A percentile compares a stretch with the other conserved stretches of the same genome.
Evolutionary conservation across 37 sponge, comb jelly and placozoan genomes (phyloP).

Genomic region (Amphimedon queenslandica): DNA sequence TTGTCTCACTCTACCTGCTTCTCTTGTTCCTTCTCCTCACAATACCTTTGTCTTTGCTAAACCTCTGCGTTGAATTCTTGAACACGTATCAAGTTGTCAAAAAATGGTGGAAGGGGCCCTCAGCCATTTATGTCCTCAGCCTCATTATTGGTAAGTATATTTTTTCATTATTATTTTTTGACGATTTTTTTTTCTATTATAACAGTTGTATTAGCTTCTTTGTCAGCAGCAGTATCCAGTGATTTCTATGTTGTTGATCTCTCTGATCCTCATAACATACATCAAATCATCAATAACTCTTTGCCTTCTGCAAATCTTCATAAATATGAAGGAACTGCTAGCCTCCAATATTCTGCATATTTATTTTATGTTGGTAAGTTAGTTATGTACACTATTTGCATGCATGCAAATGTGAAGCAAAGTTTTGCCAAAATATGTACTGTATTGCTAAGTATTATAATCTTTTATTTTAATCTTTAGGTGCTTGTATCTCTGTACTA

Average conservation of each 20-base stretch:
- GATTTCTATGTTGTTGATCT: not conserved
- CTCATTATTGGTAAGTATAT: constrained; percentile 36
- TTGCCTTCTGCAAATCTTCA: no score
- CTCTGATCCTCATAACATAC: no score
- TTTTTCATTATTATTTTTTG: not conserved
- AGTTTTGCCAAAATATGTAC: not conserved
- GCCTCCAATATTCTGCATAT: not conserved
- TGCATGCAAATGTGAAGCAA: not conserved
- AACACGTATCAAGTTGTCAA: constrained; percentile 71
- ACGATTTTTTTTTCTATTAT: constrained; percentile 10
- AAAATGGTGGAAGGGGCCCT: constrained; percentile 67
- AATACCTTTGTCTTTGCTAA: constrained; percentile 27
- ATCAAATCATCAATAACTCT: no score
- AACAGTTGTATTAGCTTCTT: not conserved
- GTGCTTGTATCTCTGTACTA: not conserved
- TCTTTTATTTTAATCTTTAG: not conserved
- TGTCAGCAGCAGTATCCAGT: not conserved
- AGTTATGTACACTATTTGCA: not conserved
- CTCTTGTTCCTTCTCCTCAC: constrained; percentile 30
- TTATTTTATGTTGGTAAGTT: not conserved
- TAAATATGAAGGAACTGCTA: not conserved
- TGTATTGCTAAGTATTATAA: not conserved
- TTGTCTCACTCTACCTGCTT: constrained; percentile 25
- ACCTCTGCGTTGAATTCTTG: constrained; percentile 37
- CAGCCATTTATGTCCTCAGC: constrained; percentile 54